Evolutionary conservation across 2,797 vertebrate species (phyloP).

Genomic region (Harpagifer antarcticus): DNA sequence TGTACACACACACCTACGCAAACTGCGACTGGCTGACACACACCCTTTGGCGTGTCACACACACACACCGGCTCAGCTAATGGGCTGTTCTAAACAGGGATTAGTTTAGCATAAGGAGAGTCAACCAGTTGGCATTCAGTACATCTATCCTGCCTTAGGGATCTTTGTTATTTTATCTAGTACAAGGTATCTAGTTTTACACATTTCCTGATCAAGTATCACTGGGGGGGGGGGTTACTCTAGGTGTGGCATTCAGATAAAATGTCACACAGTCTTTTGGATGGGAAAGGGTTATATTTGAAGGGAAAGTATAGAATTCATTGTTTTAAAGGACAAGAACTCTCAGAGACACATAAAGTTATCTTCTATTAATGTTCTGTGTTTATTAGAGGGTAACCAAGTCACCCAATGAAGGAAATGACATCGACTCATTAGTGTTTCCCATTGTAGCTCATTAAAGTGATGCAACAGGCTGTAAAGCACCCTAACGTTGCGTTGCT

Average conservation of each 20-base stretch:
- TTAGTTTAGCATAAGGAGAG: slow-evolving; percentile 60
- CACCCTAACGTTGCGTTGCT: slow-evolving; percentile 48
- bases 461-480: slow-evolving; percentile 85
- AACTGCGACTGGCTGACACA: slow-evolving; percentile 43
- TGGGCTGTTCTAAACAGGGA: slow-evolving; percentile 61
- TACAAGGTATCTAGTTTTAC: slow-evolving; percentile 64
- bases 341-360: slow-evolving; percentile 3
- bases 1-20: slow-evolving; percentile 47
- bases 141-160: slow-evolving; percentile 39
- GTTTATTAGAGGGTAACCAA: slow-evolving; percentile 54
- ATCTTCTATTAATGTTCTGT: slow-evolving; percentile 50
- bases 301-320: not conserved
- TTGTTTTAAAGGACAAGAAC: not conserved
- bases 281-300: slow-evolving; percentile 27
- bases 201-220: slow-evolving; percentile 71
- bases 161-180: slow-evolving; percentile 40
- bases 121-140: slow-evolving; percentile 49
- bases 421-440: slow-evolving; percentile 39
- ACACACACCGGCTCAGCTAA: slow-evolving; percentile 43
- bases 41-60: slow-evolving; percentile 57
- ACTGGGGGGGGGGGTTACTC: slow-evolving; percentile 50
- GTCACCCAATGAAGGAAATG: slow-evolving; percentile 39
- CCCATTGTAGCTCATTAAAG: slow-evolving; percentile 56
- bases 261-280: slow-evolving; percentile 18
- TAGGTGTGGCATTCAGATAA: slow-evolving; percentile 40